Evolutionary conservation across 2,113 vertebrate genomes (phyloP).

Genomic region (Pyxicephalus adspersus): DNA sequence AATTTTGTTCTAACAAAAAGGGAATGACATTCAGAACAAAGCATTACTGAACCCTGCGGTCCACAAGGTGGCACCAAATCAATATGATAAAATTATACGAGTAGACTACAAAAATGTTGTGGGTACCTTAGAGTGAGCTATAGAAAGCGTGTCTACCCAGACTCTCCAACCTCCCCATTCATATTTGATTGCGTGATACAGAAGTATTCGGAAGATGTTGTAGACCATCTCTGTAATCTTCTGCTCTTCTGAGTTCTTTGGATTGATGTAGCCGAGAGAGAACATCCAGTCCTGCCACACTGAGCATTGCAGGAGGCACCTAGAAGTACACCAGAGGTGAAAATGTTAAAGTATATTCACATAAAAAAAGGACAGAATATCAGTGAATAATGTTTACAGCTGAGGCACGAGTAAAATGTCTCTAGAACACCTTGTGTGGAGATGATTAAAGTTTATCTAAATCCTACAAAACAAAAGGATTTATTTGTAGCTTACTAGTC

Average conservation of each 20-base stretch:
- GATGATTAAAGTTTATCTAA: no score
- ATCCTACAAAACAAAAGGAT: no score
- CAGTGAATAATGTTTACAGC: no score
- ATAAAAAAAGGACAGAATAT: no score
- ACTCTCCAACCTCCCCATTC: constrained; percentile 99
- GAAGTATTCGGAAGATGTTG: constrained; percentile 97
- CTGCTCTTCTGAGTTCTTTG: constrained; percentile 97
- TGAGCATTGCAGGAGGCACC: constrained; percentile 97
- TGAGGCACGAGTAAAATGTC: no score
- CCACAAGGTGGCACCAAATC: constrained; percentile 74
- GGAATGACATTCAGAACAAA: no score
- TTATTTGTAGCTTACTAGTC: no score
- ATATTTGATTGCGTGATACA: constrained; percentile 98
- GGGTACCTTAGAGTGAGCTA: constrained; percentile 96
- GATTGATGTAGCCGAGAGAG: constrained; percentile 98
- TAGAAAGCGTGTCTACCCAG: constrained; percentile 97
- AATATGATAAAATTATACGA: constrained; percentile 13
- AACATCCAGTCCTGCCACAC: constrained; percentile 99
- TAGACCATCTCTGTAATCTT: constrained; percentile 99
- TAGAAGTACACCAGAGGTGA: constrained; percentile 63
- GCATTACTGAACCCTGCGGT: not conserved
- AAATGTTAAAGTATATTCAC: no score
- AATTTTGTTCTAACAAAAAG: no score
- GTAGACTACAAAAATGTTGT: not conserved
- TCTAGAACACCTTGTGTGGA: no score